Conservation (phyloP, 2,113 vertebrate genomes). For the Labeo rohita region DNA sequence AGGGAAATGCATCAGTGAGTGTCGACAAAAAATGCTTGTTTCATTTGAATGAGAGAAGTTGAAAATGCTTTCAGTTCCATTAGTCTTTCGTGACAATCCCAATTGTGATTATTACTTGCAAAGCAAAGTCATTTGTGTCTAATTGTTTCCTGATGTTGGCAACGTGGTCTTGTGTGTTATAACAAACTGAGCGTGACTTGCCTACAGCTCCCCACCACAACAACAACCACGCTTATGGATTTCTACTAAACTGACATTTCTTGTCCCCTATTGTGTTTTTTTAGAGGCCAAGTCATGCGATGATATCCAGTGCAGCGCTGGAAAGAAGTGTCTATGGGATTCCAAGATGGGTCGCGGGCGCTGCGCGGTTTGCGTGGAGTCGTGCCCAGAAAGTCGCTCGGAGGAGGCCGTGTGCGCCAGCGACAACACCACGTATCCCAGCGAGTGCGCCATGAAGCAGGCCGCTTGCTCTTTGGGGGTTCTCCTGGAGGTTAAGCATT, state of each 20-base stretch:
- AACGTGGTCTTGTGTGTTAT: constrained; percentile 59
- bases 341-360: constrained; percentile 90
- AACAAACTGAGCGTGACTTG: constrained; percentile 48
- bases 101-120: constrained; percentile 72
- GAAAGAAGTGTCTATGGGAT: constrained; percentile 98
- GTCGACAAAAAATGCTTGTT: neutral
- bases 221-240: constrained; percentile 18
- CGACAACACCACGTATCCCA: constrained; percentile 96
- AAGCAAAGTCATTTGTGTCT: constrained; percentile 75
- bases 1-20: constrained; percentile 98
- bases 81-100: constrained; percentile 68
- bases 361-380: constrained; percentile 88
- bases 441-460: constrained; percentile 96
- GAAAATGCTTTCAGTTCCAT: constrained; percentile 43
- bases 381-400: constrained; percentile 89
- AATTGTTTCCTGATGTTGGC: constrained; percentile 81
- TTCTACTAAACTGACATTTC: neutral
- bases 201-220: constrained; percentile 32
- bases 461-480: constrained; percentile 91
- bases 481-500: constrained; percentile 96
- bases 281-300: constrained; percentile 98
- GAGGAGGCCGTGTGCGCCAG: constrained; percentile 96
- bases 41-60: constrained; percentile 10
- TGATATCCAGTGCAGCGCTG: constrained; percentile 91
- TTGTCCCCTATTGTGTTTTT: constrained; percentile 44